These are phyloP conservation scores for Dromius quadrimaculatus DNA, from an alignment of 2,888 invertebrate species.

Conservation along the genomic window DNA sequence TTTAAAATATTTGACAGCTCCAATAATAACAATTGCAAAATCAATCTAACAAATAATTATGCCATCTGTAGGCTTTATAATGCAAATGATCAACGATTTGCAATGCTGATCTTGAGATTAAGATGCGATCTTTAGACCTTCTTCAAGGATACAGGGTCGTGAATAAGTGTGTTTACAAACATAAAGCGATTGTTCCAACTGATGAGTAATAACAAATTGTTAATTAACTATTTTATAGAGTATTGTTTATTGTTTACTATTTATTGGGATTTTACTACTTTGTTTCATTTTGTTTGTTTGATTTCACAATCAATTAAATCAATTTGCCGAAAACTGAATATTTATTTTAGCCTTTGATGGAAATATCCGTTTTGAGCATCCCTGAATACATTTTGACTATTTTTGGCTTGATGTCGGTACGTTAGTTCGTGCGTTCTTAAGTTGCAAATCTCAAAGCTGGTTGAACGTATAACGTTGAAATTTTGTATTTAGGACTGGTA, in stretches of 20 bases:
- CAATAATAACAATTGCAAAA: conserved; percentile 1
- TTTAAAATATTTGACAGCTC: background rate
- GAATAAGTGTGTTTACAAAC: conserved; percentile 9
- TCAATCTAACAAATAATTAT: conserved; percentile 13
- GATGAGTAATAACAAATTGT: background rate
- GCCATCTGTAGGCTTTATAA: background rate
- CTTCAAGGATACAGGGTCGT: conserved; percentile 14
- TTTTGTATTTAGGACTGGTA: too few relatives aligned
- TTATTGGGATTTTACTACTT: too few relatives aligned
- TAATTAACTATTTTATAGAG: background rate
- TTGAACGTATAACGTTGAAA: too few relatives aligned
- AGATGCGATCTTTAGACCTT: conserved; percentile 21
- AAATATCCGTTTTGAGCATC: too few relatives aligned
- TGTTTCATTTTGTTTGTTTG: too few relatives aligned
- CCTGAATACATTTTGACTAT: too few relatives aligned
- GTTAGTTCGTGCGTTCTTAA: too few relatives aligned
- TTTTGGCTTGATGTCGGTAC: too few relatives aligned
- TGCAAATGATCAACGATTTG: conserved; percentile 29
- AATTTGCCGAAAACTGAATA: too few relatives aligned
- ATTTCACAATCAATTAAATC: too few relatives aligned
- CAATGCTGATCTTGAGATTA: conserved; percentile 24
- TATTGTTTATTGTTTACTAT: background rate
- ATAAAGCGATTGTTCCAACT: background rate
- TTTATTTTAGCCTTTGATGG: too few relatives aligned
- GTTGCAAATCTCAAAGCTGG: too few relatives aligned